phyloP scores from a whole-genome alignment of 92 coral and sea anemone genomes.

The Palythoa heliodiscus region DNA sequence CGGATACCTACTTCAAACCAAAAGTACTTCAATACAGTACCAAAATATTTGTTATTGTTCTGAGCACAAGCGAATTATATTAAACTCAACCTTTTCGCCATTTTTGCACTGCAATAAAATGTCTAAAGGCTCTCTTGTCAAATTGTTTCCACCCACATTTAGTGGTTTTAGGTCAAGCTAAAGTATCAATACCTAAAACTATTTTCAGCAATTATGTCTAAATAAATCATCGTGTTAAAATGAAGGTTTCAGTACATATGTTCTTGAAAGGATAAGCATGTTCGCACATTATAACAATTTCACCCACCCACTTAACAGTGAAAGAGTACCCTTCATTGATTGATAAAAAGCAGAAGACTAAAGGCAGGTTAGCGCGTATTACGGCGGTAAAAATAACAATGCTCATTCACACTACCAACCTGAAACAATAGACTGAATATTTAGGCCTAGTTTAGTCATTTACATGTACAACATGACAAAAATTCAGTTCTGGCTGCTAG shows the following conservation, averaged over 20 bases:
- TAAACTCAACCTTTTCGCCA: neutral
- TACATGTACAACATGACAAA: no score
- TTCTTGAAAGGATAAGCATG: slow-evolving; percentile 29
- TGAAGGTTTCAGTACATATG: slow-evolving; percentile 5
- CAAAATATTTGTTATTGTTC: neutral
- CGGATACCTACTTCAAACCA: neutral
- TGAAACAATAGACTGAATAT: no score
- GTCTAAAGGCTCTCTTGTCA: neutral
- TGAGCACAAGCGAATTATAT: neutral
- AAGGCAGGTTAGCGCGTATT: neutral
- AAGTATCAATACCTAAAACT: neutral
- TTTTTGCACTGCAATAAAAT: neutral
- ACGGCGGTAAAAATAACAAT: no score
- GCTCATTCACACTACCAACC: neutral
- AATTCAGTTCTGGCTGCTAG: no score
- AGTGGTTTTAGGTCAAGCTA: slow-evolving; percentile 12
- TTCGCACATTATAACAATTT: slow-evolving; percentile 25
- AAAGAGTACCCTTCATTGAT: slow-evolving; percentile 26
- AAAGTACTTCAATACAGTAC: neutral
- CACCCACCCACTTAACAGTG: slow-evolving; percentile 32
- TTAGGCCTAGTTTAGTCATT: no score
- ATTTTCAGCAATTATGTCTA: neutral
- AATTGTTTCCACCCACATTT: slow-evolving; percentile 2
- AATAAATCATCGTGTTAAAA: slow-evolving; percentile 17
- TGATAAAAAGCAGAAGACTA: slow-evolving; percentile 34